Conservation (phyloP, 2,797 vertebrate genomes). For the Hapalemur alaotrensis region DNA sequence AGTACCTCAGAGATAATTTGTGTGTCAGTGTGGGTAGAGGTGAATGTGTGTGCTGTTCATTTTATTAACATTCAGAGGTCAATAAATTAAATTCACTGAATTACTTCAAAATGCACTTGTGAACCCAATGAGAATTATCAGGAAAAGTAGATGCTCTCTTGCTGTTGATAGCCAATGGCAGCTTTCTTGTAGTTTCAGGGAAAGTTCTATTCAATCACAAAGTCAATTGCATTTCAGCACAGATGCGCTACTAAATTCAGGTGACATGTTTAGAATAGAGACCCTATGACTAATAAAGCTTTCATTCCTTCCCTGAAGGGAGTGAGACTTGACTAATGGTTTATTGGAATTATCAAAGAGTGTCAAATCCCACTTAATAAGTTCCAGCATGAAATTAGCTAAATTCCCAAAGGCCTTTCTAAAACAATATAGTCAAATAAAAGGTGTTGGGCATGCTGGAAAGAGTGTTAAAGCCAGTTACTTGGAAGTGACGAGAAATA, state of each 20-base stretch:
- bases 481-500: conserved; percentile 83
- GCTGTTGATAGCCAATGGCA: conserved; percentile 60
- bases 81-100: conserved; percentile 60
- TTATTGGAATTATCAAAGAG: conserved; percentile 85
- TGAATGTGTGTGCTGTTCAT: background rate
- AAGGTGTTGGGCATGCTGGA: conserved; percentile 62
- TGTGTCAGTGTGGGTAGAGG: background rate
- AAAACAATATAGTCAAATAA: conserved; percentile 84
- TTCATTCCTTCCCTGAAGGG: conserved; percentile 81
- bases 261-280: conserved; percentile 80
- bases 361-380: conserved; percentile 84
- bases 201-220: conserved; percentile 73
- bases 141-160: conserved; percentile 59
- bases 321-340: conserved; percentile 83
- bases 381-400: conserved; percentile 87
- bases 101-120: conserved; percentile 65
- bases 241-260: conserved; percentile 76
- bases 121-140: conserved; percentile 68
- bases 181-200: conserved; percentile 61
- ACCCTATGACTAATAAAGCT: conserved; percentile 82
- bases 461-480: conserved; percentile 82
- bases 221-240: conserved; percentile 74
- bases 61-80: conserved; percentile 55
- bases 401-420: conserved; percentile 83
- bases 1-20: conserved; percentile 6